These are phyloP conservation scores for Mobula hypostoma DNA, from an alignment of 2,113 vertebrate species.

Conservation along the genomic window DNA sequence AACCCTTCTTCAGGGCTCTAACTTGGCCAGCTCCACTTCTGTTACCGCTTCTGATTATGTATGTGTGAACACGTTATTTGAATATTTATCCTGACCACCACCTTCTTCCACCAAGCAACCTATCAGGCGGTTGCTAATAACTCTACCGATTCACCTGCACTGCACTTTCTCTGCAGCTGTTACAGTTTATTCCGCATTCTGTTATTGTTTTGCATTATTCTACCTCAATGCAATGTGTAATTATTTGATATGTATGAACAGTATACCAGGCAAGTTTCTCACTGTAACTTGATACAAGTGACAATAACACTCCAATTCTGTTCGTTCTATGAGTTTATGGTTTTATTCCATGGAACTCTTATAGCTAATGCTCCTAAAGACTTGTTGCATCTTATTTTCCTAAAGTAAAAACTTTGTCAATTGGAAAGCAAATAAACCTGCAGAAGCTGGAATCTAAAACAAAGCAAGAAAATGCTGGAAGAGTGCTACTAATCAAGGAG, in stretches of 20 bases:
- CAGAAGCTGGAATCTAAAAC: too few relatives aligned
- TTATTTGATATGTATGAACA: too few relatives aligned
- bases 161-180: too few relatives aligned
- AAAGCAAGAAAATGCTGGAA: too few relatives aligned
- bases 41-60: background rate
- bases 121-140: background rate
- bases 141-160: background rate
- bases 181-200: too few relatives aligned
- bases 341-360: background rate
- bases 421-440: too few relatives aligned
- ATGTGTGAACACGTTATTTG: background rate
- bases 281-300: too few relatives aligned
- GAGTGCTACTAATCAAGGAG: too few relatives aligned
- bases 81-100: background rate
- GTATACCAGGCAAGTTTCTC: too few relatives aligned
- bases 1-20: background rate
- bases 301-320: background rate
- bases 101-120: background rate
- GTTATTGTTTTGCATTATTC: too few relatives aligned
- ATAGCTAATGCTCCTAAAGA: background rate
- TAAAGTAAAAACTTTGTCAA: background rate
- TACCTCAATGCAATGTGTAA: too few relatives aligned
- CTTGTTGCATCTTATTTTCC: background rate
- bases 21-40: background rate
- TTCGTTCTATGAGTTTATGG: background rate